phyloP scores from a whole-genome alignment of 1,140 invertebrate genomes.

The Elysia chlorotica region DNA sequence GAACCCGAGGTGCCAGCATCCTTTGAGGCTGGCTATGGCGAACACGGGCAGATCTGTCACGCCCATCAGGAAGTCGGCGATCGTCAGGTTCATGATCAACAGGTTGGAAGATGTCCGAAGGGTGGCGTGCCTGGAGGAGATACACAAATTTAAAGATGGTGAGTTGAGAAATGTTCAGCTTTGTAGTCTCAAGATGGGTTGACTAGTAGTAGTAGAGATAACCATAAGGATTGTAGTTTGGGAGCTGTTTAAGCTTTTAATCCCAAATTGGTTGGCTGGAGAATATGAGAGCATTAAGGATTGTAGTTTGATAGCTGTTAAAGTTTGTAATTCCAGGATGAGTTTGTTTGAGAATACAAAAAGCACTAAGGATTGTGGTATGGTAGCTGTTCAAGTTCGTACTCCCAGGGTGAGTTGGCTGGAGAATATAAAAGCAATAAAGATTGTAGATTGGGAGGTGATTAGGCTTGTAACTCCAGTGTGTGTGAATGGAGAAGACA shows the following conservation, averaged over 20 bases:
- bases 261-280: not conserved
- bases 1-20: slow-evolving; percentile 27
- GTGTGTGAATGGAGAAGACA: too few relatives aligned
- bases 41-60: slow-evolving; percentile 25
- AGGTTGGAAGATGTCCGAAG: slow-evolving; percentile 32
- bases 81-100: slow-evolving; percentile 28
- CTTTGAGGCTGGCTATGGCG: slow-evolving; percentile 16
- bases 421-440: not conserved
- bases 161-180: not conserved
- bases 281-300: not conserved
- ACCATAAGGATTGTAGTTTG: too few relatives aligned
- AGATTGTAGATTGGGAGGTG: not conserved
- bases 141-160: not conserved
- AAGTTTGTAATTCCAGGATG: not conserved
- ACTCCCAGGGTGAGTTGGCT: not conserved
- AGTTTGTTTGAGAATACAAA: not conserved
- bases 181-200: not conserved
- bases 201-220: too few relatives aligned
- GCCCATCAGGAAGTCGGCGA: slow-evolving; percentile 28
- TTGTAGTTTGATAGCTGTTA: not conserved
- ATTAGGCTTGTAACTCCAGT: not conserved
- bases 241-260: not conserved
- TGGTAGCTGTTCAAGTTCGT: not conserved
- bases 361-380: not conserved
- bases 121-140: slow-evolving; percentile 19